Base-by-base conservation (phyloP, 1,140 invertebrate species). In the Pseudomyrmex cubaensis region DNA sequence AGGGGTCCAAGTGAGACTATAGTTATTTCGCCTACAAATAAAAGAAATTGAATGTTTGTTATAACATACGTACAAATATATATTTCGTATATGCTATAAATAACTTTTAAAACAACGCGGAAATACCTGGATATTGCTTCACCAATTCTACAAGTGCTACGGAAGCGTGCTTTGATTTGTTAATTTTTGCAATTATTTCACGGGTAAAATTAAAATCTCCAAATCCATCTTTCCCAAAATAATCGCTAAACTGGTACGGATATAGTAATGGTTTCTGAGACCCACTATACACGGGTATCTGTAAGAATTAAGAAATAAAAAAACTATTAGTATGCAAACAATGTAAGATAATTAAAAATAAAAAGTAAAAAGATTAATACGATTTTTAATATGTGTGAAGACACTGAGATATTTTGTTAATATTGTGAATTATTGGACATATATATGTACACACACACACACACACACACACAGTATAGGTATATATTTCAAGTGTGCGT, bases 1-100 rank as follows among this genome's bases (percentile, higher is more conserved):
- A 96, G 86, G 2, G 96, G 96, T 13, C 95, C 96, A 48, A 97
- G 80, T 54, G 94, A 91, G 9, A 96, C 89, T 52, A 97, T 78
- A 54, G 80, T 94, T 10, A 95, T 78, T 90, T 94, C 74, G 52
- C 87, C 94, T 93, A 74, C 13, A 86, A 83, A 87, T 17, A 80
- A 52, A 52, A 63, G 0, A 59, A 56, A 57, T 73, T 61, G 5
- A 54, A 62, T 56, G 50, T 57, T 72, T 64, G 22, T 64, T 48
- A 56, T 1, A 74, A 69, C 1, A 63, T 35, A 25, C 46, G 54
- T 52, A n/a, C 12, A 44, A 50, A 17, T 8, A 15, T 2, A 59
- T 3, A 54, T 54, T 10, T 9, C 2, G 1, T 1, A 48, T 20
- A 20, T 93, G 69, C 10, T 80, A 54, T 75, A 4, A 3, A 57